phyloP scores from a whole-genome alignment of 1,140 invertebrate species.

The Psilanteris sp. region DNA sequence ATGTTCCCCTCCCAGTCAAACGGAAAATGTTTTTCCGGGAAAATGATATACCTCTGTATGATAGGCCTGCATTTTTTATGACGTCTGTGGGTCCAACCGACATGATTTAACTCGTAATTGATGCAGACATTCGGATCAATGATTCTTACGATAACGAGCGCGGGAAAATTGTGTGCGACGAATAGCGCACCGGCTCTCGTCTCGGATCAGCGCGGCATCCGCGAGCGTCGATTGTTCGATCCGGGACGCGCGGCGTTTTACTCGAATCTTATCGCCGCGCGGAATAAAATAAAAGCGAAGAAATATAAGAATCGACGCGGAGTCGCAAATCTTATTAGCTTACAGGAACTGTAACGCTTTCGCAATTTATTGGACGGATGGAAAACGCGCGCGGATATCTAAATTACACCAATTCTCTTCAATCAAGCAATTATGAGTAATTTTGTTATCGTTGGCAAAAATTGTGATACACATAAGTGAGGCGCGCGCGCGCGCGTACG shows the following conservation, averaged over 20 bases:
- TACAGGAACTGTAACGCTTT: conserved; percentile 58
- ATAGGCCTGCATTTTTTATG: no score
- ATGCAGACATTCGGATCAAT: no score
- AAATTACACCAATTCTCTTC: conserved; percentile 71
- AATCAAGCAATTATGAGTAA: conserved; percentile 75
- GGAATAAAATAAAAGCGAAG: conserved; percentile 34
- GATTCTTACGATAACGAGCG: no score
- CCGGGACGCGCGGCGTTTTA: conserved; percentile 3
- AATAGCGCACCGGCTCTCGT: no score
- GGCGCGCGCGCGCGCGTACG: no score
- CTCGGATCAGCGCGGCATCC: no score
- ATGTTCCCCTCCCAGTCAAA: no score
- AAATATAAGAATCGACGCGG: conserved; percentile 52
- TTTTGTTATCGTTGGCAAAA: conserved; percentile 63
- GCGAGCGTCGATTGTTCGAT: conserved; percentile 33
- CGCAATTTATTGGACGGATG: conserved; percentile 69
- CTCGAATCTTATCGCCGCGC: conserved; percentile 19
- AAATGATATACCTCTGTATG: no score
- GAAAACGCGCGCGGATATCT: conserved; percentile 65
- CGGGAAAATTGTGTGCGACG: no score
- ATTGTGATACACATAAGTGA: conserved; percentile 17
- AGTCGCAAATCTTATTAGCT: conserved; percentile 54
- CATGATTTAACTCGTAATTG: no score
- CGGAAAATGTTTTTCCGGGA: no score
- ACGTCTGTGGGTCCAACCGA: no score